Evolutionary conservation across 2,888 invertebrate species (phyloP), one percentile per base, ranked within the genome.

Genomic region (Germaria angustata): DNA sequence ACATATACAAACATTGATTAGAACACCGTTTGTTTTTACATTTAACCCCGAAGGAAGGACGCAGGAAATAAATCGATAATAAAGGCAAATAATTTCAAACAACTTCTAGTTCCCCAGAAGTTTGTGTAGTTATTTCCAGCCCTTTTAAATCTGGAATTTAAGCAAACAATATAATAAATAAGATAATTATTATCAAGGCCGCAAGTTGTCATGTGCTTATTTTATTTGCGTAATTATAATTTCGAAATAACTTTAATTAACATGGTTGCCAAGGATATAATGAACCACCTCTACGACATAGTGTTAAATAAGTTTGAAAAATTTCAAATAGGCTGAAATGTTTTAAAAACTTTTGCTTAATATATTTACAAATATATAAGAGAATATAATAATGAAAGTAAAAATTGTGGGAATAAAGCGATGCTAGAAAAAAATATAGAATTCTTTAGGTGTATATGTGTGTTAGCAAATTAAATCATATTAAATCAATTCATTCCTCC

Each of bases 1-100:
- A 46, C 13, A 13, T 9, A 24, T n/a, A 22, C 49, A 49, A 15
- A 66, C 46, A 17, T 65, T 53, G 66, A 39, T 68, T 68, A 53
- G 28, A 68, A 11, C 51, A 34, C 11, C 15, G 15, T 17, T 68
- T 51, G 11, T 51, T 17, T 53, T 39, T 39, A 22, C 51, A 17
- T 53, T 36, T 24, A 51, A 44, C 28, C 41, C 28, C 4, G 8
- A 41, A 61, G 6, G 28, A 65, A 68, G 24, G 24, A 68, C 24
- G 24, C 51, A 68, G 20, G 20, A 9, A 46, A 46, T 9, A 46
- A 46, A 46, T 20, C 44, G 20, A 46, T 46, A 20, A 46, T 46
- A 9, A 2, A 46, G 44, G 2, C 20, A 46, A 46, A 44, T 17
- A 15, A 17, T 17, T 44, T 17, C 0, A 44, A 11, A 36, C 39